Percentiles rank a stretch among this genome's conserved stretches.
Conservation (phyloP, 2,797 vertebrate genomes). For the Clarias pachynema region DNA sequence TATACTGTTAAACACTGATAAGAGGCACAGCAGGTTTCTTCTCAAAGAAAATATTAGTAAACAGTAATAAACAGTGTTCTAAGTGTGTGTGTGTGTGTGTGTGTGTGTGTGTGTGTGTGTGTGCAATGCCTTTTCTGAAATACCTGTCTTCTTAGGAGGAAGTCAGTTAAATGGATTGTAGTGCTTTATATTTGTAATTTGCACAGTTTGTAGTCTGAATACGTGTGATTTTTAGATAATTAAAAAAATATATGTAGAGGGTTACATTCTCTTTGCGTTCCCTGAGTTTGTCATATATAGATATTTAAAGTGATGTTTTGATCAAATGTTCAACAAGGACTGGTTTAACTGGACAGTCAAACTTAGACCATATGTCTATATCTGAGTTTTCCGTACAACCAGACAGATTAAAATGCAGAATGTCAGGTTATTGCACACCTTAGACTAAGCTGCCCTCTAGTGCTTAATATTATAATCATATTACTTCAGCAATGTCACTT, state of each 20-base stretch:
- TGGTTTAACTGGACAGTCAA: background rate
- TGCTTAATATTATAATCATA: conserved; percentile 9
- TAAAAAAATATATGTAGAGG: background rate
- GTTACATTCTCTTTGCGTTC: background rate
- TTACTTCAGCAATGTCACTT: background rate
- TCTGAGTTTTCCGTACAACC: background rate
- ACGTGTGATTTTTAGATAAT: no score
- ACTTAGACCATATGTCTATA: background rate
- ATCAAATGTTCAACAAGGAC: background rate
- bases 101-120: background rate
- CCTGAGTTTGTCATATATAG: background rate
- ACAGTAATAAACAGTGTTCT: conserved; percentile 1
- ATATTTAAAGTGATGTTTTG: background rate
- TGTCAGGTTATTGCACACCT: background rate
- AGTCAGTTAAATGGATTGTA: background rate
- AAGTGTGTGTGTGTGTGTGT: background rate
- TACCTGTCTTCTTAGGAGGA: background rate
- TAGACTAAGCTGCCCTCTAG: conserved; percentile 28
- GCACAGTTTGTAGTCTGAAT: background rate
- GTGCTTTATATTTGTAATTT: background rate
- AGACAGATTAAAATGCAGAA: background rate
- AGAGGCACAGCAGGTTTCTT: background rate
- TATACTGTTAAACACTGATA: conserved; percentile 12
- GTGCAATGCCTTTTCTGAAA: background rate
- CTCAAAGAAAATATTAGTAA: background rate